Base-by-base conservation (phyloP, 2,113 vertebrate genomes). In the Passer domesticus region DNA sequence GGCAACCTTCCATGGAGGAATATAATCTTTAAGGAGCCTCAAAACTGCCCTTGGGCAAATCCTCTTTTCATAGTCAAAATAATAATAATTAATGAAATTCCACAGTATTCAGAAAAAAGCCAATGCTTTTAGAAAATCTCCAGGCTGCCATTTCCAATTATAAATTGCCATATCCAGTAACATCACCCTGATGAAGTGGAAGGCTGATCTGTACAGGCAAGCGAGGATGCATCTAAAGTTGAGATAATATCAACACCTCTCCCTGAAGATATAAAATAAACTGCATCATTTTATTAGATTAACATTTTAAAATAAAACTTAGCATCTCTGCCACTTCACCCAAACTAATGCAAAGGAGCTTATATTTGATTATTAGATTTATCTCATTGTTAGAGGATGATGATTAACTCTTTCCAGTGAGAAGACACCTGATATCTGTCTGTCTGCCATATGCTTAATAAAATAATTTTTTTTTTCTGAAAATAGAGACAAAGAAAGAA, bases 21-120 rank as follows among this genome's bases (percentile, higher is more conserved):
- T 90, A 90, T 74, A 80, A 70, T 93, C 93, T 94, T 97, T 90
- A 93, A 95, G 96, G 90, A 96, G 92, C 53, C 35, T 91, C 95
- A 97, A 83, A 95, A 97, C 91, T 97, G 97, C 98, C 97, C 94
- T 96, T 91, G 92, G 97, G 98, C 97, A 98, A 97, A 96, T 97
- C 92, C 92, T 95, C 84, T 98, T 98, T 98, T 97, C 96, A 96
- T 95, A 96, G 94, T 96, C 93, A 96, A 96, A 96, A 95, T 96
- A 96, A 98, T 98, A 98, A 98, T 98, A 97, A 97, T 97, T 97
- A 97, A 97, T 95, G 95, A 96, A 95, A 94, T 90, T 95, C 86
- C 86, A 90, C 82, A 75, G 83, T 86, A 92, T 95, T 94, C 60
- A 92, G 73, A 96, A 95, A 93, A 97, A 97, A 95, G 69, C 53